Percentiles rank a stretch among this genome's conserved stretches.
phyloP scores from a whole-genome alignment of 2,888 invertebrate genomes.

The Hemistola chrysoprasaria region DNA sequence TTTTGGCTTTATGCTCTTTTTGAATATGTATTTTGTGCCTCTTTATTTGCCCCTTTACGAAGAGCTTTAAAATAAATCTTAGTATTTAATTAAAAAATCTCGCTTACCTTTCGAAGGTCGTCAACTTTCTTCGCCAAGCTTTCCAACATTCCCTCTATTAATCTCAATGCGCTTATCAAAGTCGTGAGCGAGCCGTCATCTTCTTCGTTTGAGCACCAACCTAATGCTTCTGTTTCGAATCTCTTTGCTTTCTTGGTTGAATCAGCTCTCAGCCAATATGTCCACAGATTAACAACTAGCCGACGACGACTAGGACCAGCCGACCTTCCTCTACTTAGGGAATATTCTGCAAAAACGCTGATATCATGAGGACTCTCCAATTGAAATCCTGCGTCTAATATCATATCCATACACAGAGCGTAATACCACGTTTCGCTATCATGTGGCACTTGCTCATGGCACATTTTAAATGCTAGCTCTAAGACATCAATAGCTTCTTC shows the following conservation, averaged over 20 bases:
- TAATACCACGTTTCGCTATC: constrained; percentile 78
- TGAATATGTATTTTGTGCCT: too few species aligned
- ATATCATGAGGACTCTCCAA: constrained; percentile 73
- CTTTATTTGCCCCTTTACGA: too few species aligned
- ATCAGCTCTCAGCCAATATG: constrained; percentile 66
- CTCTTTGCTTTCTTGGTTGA: constrained; percentile 56
- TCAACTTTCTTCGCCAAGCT: constrained; percentile 71
- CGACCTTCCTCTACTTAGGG: constrained; percentile 45
- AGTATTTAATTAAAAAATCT: neutral
- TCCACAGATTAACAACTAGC: constrained; percentile 64
- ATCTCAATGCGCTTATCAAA: constrained; percentile 59
- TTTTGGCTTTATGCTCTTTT: too few species aligned
- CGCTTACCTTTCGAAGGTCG: constrained; percentile 34
- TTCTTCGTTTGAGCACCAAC: constrained; percentile 46
- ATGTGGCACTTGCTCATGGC: constrained; percentile 41
- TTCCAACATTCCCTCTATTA: constrained; percentile 72
- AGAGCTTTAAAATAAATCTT: too few species aligned
- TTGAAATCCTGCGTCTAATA: constrained; percentile 80
- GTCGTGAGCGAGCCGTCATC: constrained; percentile 54
- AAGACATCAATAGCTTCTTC: constrained; percentile 74
- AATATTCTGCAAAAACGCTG: constrained; percentile 60
- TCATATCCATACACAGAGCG: constrained; percentile 80
- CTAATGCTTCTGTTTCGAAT: constrained; percentile 67
- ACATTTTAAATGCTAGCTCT: constrained; percentile 51
- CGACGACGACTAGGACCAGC: constrained; percentile 53